A percentile compares a stretch with the other conserved stretches of the same genome.
These are phyloP conservation scores for Ia io DNA, from an alignment of 2,113 vertebrate species.

Conservation along the genomic window DNA sequence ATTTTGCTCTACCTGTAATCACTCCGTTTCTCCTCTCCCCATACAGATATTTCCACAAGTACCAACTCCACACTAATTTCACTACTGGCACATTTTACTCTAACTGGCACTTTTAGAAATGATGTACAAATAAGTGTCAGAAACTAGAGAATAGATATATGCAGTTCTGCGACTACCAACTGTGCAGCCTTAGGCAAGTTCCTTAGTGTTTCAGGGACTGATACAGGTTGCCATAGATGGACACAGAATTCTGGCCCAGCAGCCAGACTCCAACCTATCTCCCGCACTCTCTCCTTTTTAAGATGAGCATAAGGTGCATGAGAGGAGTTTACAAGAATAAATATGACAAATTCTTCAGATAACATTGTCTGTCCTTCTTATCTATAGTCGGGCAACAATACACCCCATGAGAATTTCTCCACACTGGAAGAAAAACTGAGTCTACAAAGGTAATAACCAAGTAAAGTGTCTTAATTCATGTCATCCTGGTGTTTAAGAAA, in stretches of 20 bases:
- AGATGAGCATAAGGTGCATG: neutral
- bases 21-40: neutral
- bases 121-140: neutral
- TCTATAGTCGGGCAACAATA: neutral
- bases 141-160: neutral
- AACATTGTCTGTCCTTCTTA: neutral
- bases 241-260: neutral
- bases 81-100: neutral
- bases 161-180: neutral
- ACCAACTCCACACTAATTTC: neutral
- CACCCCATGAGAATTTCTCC: neutral
- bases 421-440: neutral
- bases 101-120: constrained; percentile 14
- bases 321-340: neutral
- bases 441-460: neutral
- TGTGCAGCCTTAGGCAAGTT: neutral
- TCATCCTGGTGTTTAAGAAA: neutral
- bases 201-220: neutral
- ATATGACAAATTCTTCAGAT: neutral
- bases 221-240: neutral
- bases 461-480: neutral
- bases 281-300: neutral
- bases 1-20: neutral
- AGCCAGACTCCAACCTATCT: neutral
- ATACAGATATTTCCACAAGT: neutral